Evolutionary conservation across 2,888 invertebrate genomes (phyloP).

Genomic region (Cataglyphis albicans): DNA sequence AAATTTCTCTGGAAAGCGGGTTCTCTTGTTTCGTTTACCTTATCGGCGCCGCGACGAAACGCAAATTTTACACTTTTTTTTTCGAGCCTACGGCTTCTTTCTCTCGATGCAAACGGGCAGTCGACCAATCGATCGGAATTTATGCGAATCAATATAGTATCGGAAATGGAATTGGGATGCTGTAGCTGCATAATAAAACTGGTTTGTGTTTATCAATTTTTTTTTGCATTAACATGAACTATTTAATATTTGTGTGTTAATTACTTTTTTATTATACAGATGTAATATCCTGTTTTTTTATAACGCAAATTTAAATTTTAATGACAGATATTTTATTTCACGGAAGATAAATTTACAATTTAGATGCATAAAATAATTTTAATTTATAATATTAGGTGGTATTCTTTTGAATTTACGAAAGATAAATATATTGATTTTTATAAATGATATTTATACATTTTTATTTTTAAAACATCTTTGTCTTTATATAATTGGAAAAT

Average conservation of each 20-base stretch:
- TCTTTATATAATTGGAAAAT: background rate
- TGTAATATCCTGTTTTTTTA: background rate
- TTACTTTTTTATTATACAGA: constrained; percentile 7
- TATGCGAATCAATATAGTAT: background rate
- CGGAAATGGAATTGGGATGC: background rate
- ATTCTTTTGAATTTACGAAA: background rate
- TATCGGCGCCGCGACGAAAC: constrained; percentile 66
- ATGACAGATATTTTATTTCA: background rate
- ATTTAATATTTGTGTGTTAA: background rate
- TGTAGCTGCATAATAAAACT: background rate
- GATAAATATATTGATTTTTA: background rate
- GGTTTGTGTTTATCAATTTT: background rate
- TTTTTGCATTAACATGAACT: background rate
- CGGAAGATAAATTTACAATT: background rate
- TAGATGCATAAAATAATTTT: background rate
- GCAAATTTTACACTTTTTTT: constrained; percentile 56
- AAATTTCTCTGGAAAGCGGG: constrained; percentile 70
- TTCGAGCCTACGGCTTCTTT: background rate
- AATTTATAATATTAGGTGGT: background rate
- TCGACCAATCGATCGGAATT: background rate
- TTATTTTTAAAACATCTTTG: background rate
- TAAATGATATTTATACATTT: background rate
- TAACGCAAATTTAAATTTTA: background rate
- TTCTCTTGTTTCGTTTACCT: constrained; percentile 71
- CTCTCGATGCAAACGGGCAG: background rate